Conservation (phyloP, 2,797 vertebrate genomes). For the Falco naumanni region DNA sequence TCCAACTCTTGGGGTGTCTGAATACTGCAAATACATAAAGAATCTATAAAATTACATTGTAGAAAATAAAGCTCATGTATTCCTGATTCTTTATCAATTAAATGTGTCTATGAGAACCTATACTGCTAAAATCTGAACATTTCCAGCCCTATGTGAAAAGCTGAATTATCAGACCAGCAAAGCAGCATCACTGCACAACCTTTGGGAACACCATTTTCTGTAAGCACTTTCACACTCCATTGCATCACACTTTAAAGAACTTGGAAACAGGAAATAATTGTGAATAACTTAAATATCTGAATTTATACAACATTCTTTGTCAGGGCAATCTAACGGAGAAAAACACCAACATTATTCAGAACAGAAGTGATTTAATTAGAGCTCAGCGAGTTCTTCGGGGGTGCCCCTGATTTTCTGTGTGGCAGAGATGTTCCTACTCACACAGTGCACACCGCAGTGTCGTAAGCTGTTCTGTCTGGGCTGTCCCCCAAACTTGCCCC, state of each 20-base stretch:
- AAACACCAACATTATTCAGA: neutral
- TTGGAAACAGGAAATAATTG: neutral
- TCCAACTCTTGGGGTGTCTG: neutral
- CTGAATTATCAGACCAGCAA: neutral
- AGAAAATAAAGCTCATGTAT: neutral
- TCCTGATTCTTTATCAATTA: neutral
- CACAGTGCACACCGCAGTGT: neutral
- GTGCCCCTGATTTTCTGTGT: neutral
- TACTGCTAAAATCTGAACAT: neutral
- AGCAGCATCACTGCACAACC: neutral
- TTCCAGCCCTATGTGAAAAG: neutral
- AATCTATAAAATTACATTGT: neutral
- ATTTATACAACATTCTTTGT: neutral
- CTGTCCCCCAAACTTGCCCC: too few species aligned
- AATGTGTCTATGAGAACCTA: neutral
- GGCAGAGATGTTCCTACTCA: neutral
- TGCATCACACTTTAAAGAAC: neutral
- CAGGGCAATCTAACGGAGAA: neutral
- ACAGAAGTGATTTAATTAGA: neutral
- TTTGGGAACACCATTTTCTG: neutral
- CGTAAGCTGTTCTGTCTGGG: neutral
- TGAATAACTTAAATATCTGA: neutral
- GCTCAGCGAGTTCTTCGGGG: accelerated
- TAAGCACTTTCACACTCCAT: neutral
- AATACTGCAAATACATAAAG: neutral